Evolutionary conservation across 2,888 invertebrate genomes (phyloP).

Genomic region (Alentia gelatinosa): DNA sequence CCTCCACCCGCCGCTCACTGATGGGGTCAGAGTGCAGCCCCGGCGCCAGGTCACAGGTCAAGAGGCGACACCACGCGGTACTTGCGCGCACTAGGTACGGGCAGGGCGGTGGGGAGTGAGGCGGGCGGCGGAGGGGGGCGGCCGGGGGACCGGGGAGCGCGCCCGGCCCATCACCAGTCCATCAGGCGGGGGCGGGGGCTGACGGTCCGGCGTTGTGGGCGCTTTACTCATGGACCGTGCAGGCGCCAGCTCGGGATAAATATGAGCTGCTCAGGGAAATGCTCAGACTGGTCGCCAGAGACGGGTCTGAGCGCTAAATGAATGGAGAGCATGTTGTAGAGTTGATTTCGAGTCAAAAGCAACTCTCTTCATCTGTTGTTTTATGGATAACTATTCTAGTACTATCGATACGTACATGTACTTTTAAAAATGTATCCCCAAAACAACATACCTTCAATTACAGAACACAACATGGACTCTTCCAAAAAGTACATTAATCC

Average conservation of each 20-base stretch:
- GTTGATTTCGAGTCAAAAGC: too few relatives aligned
- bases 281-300: too few relatives aligned
- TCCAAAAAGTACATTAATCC: too few relatives aligned
- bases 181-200: background rate
- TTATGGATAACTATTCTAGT: too few relatives aligned
- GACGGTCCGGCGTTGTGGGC: background rate
- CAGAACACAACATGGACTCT: too few relatives aligned
- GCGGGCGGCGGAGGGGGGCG: background rate
- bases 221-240: background rate
- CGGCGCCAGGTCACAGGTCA: constrained; percentile 13
- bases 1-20: background rate
- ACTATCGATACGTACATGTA: too few relatives aligned
- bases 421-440: too few relatives aligned
- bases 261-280: background rate
- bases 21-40: constrained; percentile 8
- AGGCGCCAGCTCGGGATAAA: background rate
- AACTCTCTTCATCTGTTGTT: too few relatives aligned
- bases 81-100: constrained; percentile 29
- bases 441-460: too few relatives aligned
- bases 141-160: background rate
- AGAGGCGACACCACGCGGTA: constrained; percentile 45
- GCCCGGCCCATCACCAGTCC: background rate
- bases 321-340: too few relatives aligned
- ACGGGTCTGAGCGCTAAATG: too few relatives aligned
- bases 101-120: background rate